Evolutionary conservation across 2,113 vertebrate species (phyloP).

Genomic region (Xiphophorus maculatus): DNA sequence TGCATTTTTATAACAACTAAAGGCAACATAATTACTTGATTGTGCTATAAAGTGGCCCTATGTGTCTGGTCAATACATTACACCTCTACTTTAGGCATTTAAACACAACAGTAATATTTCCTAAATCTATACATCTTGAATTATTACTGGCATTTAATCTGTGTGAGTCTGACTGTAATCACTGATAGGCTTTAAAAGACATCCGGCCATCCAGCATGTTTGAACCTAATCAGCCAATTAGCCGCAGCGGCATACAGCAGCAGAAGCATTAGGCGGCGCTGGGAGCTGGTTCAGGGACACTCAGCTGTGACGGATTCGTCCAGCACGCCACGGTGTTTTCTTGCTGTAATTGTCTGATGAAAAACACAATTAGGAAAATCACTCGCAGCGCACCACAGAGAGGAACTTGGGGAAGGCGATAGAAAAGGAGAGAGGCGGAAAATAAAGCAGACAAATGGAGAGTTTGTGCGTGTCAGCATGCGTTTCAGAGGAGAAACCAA

Average conservation of each 20-base stretch:
- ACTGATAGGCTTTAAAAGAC: constrained; percentile 31
- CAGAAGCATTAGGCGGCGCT: constrained; percentile 19
- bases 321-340: constrained; percentile 22
- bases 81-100: neutral
- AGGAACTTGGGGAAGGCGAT: constrained; percentile 26
- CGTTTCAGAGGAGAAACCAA: constrained; percentile 9
- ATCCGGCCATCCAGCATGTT: neutral
- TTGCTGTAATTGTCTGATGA: constrained; percentile 38
- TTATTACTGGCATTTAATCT: constrained; percentile 25
- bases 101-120: neutral
- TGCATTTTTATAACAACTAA: too few relatives aligned
- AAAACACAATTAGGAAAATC: constrained; percentile 59
- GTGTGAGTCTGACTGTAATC: constrained; percentile 2
- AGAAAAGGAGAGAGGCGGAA: constrained; percentile 5
- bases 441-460: neutral
- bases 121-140: constrained; percentile 19
- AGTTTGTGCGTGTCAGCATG: neutral
- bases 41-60: too few relatives aligned
- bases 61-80: too few relatives aligned
- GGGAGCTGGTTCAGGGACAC: constrained; percentile 18
- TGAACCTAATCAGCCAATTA: constrained; percentile 27
- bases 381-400: constrained; percentile 17
- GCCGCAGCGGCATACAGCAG: neutral
- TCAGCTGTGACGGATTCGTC: constrained; percentile 35
- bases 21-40: too few relatives aligned